A percentile compares a stretch with the other conserved stretches of the same genome.
Evolutionary conservation across 2,797 vertebrate genomes (phyloP).

Genomic region (Gouania willdenowi): DNA sequence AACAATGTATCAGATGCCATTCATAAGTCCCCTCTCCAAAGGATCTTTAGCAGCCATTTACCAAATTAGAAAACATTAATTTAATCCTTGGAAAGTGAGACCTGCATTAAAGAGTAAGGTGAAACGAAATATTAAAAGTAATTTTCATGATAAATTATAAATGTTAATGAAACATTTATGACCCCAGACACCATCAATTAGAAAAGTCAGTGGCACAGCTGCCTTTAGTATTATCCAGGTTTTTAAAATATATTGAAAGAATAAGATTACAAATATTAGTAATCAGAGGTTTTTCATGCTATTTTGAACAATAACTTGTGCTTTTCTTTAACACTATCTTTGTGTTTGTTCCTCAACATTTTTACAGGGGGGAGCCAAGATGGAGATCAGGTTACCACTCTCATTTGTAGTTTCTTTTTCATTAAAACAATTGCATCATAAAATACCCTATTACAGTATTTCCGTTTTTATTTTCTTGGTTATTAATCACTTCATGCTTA

Average conservation of each 20-base stretch:
- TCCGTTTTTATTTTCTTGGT: not conserved
- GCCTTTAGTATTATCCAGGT: slow-evolving; percentile 20
- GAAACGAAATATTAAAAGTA: slow-evolving; percentile 42
- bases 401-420: slow-evolving; percentile 23
- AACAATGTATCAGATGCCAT: slow-evolving; percentile 39
- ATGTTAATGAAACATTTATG: slow-evolving; percentile 64
- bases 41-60: slow-evolving; percentile 47
- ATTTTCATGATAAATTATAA: slow-evolving; percentile 63
- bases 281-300: slow-evolving; percentile 10
- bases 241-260: slow-evolving; percentile 11
- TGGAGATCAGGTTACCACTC: slow-evolving; percentile 84
- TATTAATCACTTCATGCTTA: not conserved
- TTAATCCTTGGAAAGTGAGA: slow-evolving; percentile 44
- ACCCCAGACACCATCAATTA: slow-evolving; percentile 25
- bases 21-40: slow-evolving; percentile 23
- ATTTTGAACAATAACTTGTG: slow-evolving; percentile 10
- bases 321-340: slow-evolving; percentile 17
- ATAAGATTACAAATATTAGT: too few relatives aligned
- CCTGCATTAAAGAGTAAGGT: slow-evolving; percentile 41
- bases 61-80: slow-evolving; percentile 65
- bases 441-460: not conserved
- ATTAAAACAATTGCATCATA: slow-evolving; percentile 2
- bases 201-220: not conserved
- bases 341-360: slow-evolving; percentile 26
- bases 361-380: slow-evolving; percentile 87